These are phyloP conservation scores for Drosophila anomalipes DNA, from an alignment of 2,888 invertebrate species.

Conservation along the genomic window DNA sequence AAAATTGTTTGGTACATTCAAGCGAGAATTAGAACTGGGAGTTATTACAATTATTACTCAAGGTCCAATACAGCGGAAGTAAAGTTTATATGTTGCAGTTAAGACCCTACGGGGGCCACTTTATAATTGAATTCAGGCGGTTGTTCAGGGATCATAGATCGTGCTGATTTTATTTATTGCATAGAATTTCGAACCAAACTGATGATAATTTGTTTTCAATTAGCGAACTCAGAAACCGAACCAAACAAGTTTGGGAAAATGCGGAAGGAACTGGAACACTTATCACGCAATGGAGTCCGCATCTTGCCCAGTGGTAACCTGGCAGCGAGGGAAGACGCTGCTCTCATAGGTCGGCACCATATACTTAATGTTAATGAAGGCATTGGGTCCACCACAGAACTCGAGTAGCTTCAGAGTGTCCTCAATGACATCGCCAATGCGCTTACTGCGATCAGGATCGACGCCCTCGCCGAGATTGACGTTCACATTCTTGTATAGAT, in stretches of 20 bases:
- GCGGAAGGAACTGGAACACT: slow-evolving; percentile 7
- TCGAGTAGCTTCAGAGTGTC: slow-evolving; percentile 96
- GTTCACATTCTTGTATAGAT: slow-evolving; percentile 89
- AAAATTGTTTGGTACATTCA: background rate
- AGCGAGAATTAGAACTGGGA: background rate
- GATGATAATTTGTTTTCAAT: slow-evolving; percentile 35
- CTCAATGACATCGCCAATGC: slow-evolving; percentile 95
- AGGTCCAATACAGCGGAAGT: background rate
- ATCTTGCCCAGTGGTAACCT: slow-evolving; percentile 24
- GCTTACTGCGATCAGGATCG: slow-evolving; percentile 94
- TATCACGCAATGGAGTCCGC: slow-evolving; percentile 5
- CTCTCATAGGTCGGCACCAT: slow-evolving; percentile 99
- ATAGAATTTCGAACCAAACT: slow-evolving; percentile 56
- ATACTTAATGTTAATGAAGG: slow-evolving; percentile 99
- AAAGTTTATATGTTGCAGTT: background rate
- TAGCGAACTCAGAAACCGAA: slow-evolving; percentile 26
- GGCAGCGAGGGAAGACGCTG: slow-evolving; percentile 85
- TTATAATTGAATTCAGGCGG: background rate
- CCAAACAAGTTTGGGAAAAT: slow-evolving; percentile 9
- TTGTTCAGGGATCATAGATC: background rate
- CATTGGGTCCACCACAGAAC: slow-evolving; percentile 96
- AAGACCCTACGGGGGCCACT: background rate
- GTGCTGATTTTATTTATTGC: slow-evolving; percentile 35
- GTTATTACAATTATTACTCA: background rate
- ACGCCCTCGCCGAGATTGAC: slow-evolving; percentile 95